Evolutionary conservation across 2,113 vertebrate genomes (phyloP).

Genomic region (Etheostoma cragini): DNA sequence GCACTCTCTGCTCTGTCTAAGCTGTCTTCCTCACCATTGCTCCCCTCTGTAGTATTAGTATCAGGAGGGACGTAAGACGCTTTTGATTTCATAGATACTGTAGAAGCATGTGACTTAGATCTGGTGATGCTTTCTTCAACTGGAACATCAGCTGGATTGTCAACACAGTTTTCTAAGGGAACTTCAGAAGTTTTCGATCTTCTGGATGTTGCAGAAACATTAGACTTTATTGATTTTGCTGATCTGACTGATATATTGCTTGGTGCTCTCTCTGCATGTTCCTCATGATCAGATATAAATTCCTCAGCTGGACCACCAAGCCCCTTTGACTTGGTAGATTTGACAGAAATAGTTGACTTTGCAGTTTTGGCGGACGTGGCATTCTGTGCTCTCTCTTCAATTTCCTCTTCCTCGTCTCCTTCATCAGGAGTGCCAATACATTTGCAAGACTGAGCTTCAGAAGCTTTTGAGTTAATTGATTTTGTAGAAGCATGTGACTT

Average conservation of each 20-base stretch:
- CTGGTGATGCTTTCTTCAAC: constrained; percentile 21
- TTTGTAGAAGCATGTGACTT: constrained; percentile 33
- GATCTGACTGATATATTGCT: constrained; percentile 55
- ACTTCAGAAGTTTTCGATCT: neutral
- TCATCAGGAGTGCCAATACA: neutral
- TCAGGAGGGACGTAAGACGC: constrained; percentile 53
- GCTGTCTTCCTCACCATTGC: constrained; percentile 8
- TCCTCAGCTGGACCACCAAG: constrained; percentile 39
- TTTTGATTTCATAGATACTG: constrained; percentile 52
- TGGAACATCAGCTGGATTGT: constrained; percentile 36
- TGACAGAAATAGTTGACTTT: neutral
- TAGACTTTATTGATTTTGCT: constrained; percentile 54
- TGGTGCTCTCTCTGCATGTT: constrained; percentile 2
- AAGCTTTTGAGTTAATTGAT: constrained; percentile 7
- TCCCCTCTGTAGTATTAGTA: neutral
- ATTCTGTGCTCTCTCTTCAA: constrained; percentile 48
- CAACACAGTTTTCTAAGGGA: constrained; percentile 41
- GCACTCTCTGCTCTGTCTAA: constrained; percentile 42
- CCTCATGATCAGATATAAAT: neutral
- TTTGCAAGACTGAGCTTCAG: neutral
- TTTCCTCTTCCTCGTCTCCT: constrained; percentile 17
- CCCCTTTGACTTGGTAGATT: constrained; percentile 1
- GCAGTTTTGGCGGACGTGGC: constrained; percentile 59
- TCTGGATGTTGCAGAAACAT: constrained; percentile 35
- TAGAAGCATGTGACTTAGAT: constrained; percentile 51